Percentiles rank a stretch among this genome's conserved stretches.
Conservation (phyloP, 37 sponge, comb jelly and placozoan genomes). For the Petrosia ficiformis region DNA sequence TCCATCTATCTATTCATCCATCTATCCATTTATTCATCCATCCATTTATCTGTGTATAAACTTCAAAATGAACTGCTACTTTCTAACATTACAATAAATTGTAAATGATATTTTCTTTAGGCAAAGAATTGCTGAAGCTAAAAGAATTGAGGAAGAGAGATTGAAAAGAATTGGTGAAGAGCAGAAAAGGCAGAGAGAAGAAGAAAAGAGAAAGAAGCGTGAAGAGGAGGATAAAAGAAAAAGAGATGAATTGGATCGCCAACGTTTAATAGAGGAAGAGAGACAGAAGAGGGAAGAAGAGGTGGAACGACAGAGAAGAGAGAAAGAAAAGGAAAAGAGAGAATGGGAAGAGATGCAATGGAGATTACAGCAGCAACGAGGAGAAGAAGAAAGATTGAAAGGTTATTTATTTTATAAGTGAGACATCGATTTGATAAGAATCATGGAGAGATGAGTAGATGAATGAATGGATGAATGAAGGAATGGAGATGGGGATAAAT, state of each 20-base stretch:
- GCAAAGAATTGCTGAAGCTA: too few species aligned
- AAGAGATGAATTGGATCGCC: neutral
- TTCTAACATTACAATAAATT: too few species aligned
- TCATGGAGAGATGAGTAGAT: neutral
- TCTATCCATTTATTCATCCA: too few species aligned
- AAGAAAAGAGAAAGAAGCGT: neutral
- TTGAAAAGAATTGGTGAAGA: neutral
- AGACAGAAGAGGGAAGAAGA: neutral
- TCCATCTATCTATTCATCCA: too few species aligned
- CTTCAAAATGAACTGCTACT: too few species aligned
- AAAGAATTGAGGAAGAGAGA: too few species aligned
- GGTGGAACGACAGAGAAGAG: neutral
- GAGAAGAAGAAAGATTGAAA: slow-evolving; percentile 8
- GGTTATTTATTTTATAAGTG: neutral
- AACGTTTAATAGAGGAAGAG: neutral
- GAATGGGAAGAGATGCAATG: neutral
- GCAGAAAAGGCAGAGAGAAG: neutral
- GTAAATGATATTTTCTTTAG: too few species aligned
- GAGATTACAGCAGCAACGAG: neutral
- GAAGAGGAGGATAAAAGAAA: neutral
- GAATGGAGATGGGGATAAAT: too few species aligned
- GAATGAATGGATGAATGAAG: too few species aligned
- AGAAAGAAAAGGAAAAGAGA: slow-evolving; percentile 5
- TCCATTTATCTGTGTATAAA: too few species aligned
- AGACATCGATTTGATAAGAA: too few species aligned